phyloP scores from a whole-genome alignment of 2,888 invertebrate genomes.

The Siphlonurus alternatus region DNA sequence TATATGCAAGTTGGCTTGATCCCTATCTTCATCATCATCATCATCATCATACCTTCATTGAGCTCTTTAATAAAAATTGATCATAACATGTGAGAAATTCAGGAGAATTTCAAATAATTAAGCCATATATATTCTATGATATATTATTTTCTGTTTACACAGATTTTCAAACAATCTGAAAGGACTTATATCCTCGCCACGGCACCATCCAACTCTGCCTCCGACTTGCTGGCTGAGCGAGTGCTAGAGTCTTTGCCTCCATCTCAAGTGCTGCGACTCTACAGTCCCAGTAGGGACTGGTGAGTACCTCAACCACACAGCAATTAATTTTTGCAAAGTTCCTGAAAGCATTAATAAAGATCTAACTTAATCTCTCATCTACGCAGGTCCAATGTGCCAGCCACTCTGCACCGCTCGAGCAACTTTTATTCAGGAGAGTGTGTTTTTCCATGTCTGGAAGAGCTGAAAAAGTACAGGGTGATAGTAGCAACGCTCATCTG shows the following conservation, averaged over 20 bases:
- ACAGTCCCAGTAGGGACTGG: slow-evolving; percentile 7
- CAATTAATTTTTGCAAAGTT: background rate
- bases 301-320: background rate
- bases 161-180: background rate
- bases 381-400: slow-evolving; percentile 19
- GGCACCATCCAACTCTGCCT: slow-evolving; percentile 54
- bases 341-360: too few species aligned
- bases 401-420: slow-evolving; percentile 18
- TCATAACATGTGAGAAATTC: too few species aligned
- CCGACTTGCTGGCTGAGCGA: slow-evolving; percentile 42
- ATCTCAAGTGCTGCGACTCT: slow-evolving; percentile 5
- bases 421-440: slow-evolving; percentile 26
- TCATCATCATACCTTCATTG: too few species aligned
- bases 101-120: too few species aligned
- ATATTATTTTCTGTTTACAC: too few species aligned
- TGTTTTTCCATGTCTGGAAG: slow-evolving; percentile 28
- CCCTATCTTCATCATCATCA: too few species aligned
- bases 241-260: slow-evolving; percentile 19
- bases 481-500: slow-evolving; percentile 44
- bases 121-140: too few species aligned
- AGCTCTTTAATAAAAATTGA: too few species aligned
- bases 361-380: too few species aligned
- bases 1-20: too few species aligned
- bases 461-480: slow-evolving; percentile 36
- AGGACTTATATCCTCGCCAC: slow-evolving; percentile 37